Percentiles rank a stretch among this genome's conserved stretches.
Evolutionary conservation across 2,113 vertebrate species (phyloP).

Genomic region (Otis tarda): DNA sequence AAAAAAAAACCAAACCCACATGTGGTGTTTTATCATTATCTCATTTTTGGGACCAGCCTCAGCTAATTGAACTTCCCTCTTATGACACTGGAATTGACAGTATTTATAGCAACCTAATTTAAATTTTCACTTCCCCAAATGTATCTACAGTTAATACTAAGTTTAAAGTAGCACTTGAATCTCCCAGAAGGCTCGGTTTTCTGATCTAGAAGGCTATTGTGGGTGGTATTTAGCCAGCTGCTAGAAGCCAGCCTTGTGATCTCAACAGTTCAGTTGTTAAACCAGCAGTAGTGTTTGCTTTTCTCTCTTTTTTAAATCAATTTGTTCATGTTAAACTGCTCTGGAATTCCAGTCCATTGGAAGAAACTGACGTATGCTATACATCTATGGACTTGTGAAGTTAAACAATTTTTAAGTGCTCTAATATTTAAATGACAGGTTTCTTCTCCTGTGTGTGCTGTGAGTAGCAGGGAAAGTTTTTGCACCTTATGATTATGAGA

Average conservation of each 20-base stretch:
- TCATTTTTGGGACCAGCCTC: background rate
- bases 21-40: background rate
- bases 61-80: slow-evolving; percentile 37
- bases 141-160: slow-evolving; percentile 8
- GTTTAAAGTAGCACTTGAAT: slow-evolving; percentile 22
- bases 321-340: background rate
- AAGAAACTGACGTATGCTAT: background rate
- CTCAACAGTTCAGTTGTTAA: background rate
- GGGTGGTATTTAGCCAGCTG: background rate
- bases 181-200: slow-evolving; percentile 35
- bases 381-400: background rate
- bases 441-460: background rate
- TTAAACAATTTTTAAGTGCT: background rate
- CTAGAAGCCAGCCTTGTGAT: background rate
- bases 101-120: slow-evolving; percentile 62
- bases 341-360: background rate
- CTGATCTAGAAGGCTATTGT: background rate
- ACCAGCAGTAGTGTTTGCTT: background rate
- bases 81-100: slow-evolving; percentile 3
- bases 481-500: background rate
- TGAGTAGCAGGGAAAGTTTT: background rate
- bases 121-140: slow-evolving; percentile 35
- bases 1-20: too few species aligned
- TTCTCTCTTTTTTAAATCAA: background rate
- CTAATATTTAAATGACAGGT: background rate